phyloP scores from a whole-genome alignment of 2,888 invertebrate genomes.

The Chrysopilus asiliformis region DNA sequence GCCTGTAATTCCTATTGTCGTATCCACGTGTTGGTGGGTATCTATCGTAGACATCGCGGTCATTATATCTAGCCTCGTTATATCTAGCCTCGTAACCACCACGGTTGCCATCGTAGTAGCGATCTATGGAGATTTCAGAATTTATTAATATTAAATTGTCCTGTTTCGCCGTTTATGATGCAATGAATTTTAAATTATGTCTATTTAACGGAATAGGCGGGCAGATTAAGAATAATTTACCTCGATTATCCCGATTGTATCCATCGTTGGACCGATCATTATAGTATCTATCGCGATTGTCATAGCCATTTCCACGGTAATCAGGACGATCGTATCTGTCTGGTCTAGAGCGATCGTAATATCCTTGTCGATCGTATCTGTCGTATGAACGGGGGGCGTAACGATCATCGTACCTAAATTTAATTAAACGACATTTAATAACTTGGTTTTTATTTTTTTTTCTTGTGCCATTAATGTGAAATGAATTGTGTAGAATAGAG shows the following conservation, averaged over 20 bases:
- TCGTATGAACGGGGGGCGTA: constrained; percentile 8
- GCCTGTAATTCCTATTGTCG: constrained; percentile 34
- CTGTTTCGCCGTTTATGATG: too few species aligned
- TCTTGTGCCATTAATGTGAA: too few species aligned
- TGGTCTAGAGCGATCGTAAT: constrained; percentile 16
- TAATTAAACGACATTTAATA: too few species aligned
- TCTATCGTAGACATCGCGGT: constrained; percentile 29
- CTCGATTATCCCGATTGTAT: constrained; percentile 19
- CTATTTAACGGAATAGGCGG: too few species aligned
- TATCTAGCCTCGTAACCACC: constrained; percentile 18
- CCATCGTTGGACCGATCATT: constrained; percentile 21
- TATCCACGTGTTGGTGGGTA: constrained; percentile 27
- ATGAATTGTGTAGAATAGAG: too few species aligned
- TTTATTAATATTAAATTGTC: too few species aligned
- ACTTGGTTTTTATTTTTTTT: too few species aligned
- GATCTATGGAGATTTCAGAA: constrained; percentile 24
- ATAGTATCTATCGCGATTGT: constrained; percentile 26
- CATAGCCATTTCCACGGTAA: constrained; percentile 29
- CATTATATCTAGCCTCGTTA: constrained; percentile 23
- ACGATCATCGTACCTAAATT: constrained; percentile 15
- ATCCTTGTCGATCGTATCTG: constrained; percentile 17
- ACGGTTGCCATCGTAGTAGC: constrained; percentile 24
- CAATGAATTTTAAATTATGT: too few species aligned
- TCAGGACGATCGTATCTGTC: constrained; percentile 10
- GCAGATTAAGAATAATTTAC: too few species aligned